Conservation (phyloP, 2,888 invertebrate genomes). For the Diaperis boleti region DNA sequence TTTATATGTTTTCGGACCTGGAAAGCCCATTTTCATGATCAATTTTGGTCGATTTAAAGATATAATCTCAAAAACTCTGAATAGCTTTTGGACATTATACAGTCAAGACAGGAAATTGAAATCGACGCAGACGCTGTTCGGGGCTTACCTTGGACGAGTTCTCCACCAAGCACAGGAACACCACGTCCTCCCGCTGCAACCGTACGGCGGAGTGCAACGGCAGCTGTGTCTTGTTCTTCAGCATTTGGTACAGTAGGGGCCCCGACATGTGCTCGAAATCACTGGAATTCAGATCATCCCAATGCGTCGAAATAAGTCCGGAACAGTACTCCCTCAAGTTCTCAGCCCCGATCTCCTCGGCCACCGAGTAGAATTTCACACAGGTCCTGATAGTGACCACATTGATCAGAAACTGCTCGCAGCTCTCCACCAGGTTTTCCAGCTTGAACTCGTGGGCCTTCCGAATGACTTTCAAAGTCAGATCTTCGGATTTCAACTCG, state of each 20-base stretch:
- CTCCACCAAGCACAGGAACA: conserved; percentile 93
- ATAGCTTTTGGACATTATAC: too few species aligned
- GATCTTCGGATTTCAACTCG: conserved; percentile 74
- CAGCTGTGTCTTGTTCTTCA: conserved; percentile 89
- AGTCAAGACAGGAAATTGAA: too few species aligned
- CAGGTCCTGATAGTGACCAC: conserved; percentile 81
- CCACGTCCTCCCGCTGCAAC: conserved; percentile 91
- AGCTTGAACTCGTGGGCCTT: conserved; percentile 85
- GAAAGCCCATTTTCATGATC: too few species aligned
- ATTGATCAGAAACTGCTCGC: conserved; percentile 89
- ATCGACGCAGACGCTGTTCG: too few species aligned
- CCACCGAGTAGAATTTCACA: conserved; percentile 84
- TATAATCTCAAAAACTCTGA: too few species aligned
- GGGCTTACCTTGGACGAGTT: conserved; percentile 85
- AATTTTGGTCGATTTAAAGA: too few species aligned
- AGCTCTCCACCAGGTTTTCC: conserved; percentile 78
- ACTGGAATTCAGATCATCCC: conserved; percentile 85
- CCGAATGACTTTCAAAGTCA: conserved; percentile 84
- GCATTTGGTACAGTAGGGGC: conserved; percentile 88
- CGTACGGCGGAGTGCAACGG: conserved; percentile 92
- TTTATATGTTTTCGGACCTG: too few species aligned
- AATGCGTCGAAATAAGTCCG: conserved; percentile 90
- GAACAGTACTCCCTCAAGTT: conserved; percentile 89
- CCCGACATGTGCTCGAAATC: conserved; percentile 96
- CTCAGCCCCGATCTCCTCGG: conserved; percentile 88